phyloP scores from a whole-genome alignment of 1,140 invertebrate genomes.

The Drosophila ohnishii region DNA sequence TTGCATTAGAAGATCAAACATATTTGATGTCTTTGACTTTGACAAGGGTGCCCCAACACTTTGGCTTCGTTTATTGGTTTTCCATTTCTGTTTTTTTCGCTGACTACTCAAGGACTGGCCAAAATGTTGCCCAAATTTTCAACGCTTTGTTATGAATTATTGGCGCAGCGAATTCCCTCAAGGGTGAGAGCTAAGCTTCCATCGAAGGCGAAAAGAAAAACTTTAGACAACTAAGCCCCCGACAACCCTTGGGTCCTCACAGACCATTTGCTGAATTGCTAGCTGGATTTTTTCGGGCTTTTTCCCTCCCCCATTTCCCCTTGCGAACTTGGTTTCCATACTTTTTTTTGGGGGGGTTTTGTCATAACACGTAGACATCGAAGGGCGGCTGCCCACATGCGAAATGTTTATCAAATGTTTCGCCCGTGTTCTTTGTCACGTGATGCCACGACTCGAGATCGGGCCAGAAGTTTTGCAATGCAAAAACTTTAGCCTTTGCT shows the following conservation, averaged over 20 bases:
- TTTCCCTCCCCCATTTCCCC: background rate
- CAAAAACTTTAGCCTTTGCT: conserved; percentile 61
- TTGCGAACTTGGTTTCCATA: conserved; percentile 5
- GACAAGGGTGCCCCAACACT: conserved; percentile 62
- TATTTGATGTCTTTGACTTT: conserved; percentile 61
- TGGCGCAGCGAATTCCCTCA: conserved; percentile 39
- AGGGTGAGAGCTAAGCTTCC: conserved; percentile 24
- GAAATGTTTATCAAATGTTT: conserved; percentile 80
- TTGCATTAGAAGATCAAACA: conserved; percentile 41
- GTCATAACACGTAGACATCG: conserved; percentile 62
- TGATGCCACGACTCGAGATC: conserved; percentile 37
- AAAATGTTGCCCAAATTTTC: conserved; percentile 27
- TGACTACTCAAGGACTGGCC: conserved; percentile 24
- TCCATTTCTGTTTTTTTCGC: conserved; percentile 14
- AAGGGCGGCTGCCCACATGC: conserved; percentile 56
- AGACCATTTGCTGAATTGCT: conserved; percentile 68
- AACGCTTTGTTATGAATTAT: conserved; percentile 73
- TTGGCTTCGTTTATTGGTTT: conserved; percentile 66
- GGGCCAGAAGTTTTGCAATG: conserved; percentile 63
- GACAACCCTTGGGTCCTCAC: conserved; percentile 45
- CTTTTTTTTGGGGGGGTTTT: conserved; percentile 24
- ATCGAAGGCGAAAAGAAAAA: conserved; percentile 14
- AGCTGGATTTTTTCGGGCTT: conserved; percentile 35
- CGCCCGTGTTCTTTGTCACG: conserved; percentile 73
- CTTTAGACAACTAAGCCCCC: conserved; percentile 44